Evolutionary conservation across 1,140 invertebrate species (phyloP).

Genomic region (Latrodectus geometricus): DNA sequence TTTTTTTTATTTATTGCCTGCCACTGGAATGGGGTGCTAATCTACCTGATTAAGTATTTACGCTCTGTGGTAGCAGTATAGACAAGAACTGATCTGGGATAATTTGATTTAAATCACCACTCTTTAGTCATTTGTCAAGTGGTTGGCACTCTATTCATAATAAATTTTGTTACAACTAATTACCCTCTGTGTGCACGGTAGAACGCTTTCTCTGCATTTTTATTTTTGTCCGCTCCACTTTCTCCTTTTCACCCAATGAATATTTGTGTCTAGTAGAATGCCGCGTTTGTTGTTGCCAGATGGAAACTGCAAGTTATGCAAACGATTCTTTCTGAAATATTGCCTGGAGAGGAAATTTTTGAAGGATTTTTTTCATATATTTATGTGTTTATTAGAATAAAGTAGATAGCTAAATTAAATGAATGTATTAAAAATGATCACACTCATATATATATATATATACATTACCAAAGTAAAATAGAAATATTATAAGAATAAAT

Average conservation of each 20-base stretch:
- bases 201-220: background rate
- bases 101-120: constrained; percentile 34
- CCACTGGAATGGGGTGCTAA: too few species aligned
- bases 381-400: background rate
- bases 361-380: background rate
- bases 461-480: too few species aligned
- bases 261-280: background rate
- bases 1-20: too few species aligned
- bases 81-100: constrained; percentile 14
- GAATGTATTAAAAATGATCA: too few species aligned
- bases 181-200: constrained; percentile 11
- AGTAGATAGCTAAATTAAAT: too few species aligned
- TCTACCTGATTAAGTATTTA: too few species aligned
- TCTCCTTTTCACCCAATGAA: background rate
- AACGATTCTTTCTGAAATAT: background rate
- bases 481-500: too few species aligned
- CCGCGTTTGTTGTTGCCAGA: background rate
- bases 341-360: background rate
- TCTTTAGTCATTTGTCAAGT: constrained; percentile 24
- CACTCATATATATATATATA: too few species aligned
- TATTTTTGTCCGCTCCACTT: background rate
- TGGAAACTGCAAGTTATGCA: background rate
- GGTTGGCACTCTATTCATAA: background rate
- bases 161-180: constrained; percentile 39
- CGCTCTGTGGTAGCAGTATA: too few species aligned